Conservation (phyloP, 1,140 invertebrate species). For the Amyelois transitella region DNA sequence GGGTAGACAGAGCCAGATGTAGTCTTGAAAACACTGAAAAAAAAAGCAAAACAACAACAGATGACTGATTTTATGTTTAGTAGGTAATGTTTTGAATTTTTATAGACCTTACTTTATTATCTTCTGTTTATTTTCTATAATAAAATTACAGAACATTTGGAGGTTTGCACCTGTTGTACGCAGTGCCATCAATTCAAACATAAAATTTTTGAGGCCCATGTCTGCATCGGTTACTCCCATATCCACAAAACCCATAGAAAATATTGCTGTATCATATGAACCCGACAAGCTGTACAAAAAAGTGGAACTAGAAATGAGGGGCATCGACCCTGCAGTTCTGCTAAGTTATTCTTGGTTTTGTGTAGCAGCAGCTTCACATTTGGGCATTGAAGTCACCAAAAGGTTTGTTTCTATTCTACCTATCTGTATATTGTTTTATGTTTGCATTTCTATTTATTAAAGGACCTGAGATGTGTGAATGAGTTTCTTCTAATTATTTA, state of each 20-base stretch:
- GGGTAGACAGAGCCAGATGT: not conserved
- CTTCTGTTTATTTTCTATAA: not conserved
- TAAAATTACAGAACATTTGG: conserved; percentile 41
- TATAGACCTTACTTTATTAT: not conserved
- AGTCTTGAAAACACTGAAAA: not conserved
- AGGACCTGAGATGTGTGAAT: no score
- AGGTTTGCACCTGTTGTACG: conserved; percentile 31
- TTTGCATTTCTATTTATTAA: no score
- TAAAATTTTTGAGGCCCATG: conserved; percentile 22
- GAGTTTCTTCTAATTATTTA: no score
- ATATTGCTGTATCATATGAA: conserved; percentile 36
- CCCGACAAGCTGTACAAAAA: conserved; percentile 87
- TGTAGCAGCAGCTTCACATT: conserved; percentile 84
- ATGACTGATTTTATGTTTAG: not conserved
- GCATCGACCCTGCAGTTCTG: conserved; percentile 90
- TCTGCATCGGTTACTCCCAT: conserved; percentile 26
- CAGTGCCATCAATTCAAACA: conserved; percentile 19
- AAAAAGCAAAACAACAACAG: not conserved
- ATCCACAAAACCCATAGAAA: conserved; percentile 29
- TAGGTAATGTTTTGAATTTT: not conserved
- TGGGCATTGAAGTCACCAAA: conserved; percentile 84
- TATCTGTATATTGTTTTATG: no score
- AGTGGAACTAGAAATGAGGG: conserved; percentile 90
- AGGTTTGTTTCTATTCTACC: conserved; percentile 73
- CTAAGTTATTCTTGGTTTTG: conserved; percentile 92